A percentile compares a stretch with the other conserved stretches of the same genome.
phyloP scores from a whole-genome alignment of 64 coral and sea anemone genomes.

The Hydrozoanthus tunicans region DNA sequence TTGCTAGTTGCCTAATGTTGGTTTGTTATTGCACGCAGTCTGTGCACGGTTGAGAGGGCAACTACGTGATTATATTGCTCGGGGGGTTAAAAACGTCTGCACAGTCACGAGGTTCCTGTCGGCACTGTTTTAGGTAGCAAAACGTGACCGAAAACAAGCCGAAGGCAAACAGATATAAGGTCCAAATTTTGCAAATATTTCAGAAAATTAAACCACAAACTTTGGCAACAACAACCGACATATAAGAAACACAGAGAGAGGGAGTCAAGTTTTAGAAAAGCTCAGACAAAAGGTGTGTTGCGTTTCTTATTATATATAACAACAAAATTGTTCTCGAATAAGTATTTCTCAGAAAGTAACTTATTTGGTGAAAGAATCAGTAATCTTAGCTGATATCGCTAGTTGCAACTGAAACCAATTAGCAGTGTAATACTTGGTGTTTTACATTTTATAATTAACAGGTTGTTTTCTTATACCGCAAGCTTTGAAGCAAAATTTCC shows the following conservation, averaged over 20 bases:
- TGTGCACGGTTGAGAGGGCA: not conserved
- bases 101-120: constrained; percentile 1
- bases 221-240: not conserved
- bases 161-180: not conserved
- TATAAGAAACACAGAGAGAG: not conserved
- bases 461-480: not conserved
- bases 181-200: not conserved
- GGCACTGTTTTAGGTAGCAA: not conserved
- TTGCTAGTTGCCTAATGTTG: not conserved
- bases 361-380: not conserved
- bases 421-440: not conserved
- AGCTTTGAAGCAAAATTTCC: not conserved
- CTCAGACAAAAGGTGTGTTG: not conserved
- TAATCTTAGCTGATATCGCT: not conserved
- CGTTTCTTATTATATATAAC: not conserved
- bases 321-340: too few species aligned
- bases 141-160: constrained; percentile 15
- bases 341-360: not conserved
- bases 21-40: not conserved
- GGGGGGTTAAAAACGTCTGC: not conserved
- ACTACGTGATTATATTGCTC: constrained; percentile 12
- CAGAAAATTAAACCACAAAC: not conserved
- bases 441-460: not conserved
- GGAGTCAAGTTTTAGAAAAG: not conserved
- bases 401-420: not conserved